phyloP scores from a whole-genome alignment of 2,797 vertebrate species.

The Myotis findleyi region DNA sequence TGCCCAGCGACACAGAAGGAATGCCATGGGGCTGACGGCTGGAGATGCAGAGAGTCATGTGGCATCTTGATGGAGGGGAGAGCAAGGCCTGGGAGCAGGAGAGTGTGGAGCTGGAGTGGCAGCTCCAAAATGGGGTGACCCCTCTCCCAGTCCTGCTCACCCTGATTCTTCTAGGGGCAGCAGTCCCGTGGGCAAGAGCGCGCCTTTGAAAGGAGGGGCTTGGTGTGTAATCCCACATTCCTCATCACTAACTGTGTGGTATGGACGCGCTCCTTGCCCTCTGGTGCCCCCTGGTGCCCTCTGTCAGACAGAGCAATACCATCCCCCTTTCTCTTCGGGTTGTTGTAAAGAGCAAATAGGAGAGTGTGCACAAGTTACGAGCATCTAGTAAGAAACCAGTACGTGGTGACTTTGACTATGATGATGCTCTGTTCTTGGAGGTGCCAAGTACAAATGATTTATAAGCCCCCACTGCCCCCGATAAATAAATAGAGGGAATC shows the following conservation, averaged over 20 bases:
- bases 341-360: background rate
- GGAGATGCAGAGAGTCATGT: background rate
- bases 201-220: background rate
- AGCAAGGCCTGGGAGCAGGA: background rate
- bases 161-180: background rate
- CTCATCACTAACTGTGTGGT: background rate
- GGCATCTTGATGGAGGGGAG: no score
- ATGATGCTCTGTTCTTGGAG: background rate
- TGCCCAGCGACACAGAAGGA: background rate
- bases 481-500: background rate
- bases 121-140: background rate
- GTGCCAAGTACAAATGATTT: background rate
- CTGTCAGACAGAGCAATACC: background rate
- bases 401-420: background rate
- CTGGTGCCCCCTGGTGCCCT: background rate
- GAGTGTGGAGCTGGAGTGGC: background rate
- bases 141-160: background rate
- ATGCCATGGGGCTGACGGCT: background rate
- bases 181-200: background rate
- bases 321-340: fast-evolving
- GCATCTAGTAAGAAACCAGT: background rate
- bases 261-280: background rate
- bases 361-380: background rate
- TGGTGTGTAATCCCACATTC: background rate
- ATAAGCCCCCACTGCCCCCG: no score